phyloP scores from a whole-genome alignment of 2,888 invertebrate genomes.

The Amphimallon solstitiale region DNA sequence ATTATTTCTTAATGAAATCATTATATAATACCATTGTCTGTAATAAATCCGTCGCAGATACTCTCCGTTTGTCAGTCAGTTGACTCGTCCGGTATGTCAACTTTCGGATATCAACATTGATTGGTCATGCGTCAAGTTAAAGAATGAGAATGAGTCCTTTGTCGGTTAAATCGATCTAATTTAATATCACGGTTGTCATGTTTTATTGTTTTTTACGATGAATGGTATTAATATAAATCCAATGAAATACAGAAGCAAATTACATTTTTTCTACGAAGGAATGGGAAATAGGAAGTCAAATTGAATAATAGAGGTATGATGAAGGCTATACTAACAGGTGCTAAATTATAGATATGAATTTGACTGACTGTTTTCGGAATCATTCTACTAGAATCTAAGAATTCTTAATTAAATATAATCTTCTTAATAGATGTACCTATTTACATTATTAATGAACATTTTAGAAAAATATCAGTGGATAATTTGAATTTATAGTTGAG shows the following conservation, averaged over 20 bases:
- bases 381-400: too few relatives aligned
- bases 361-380: too few relatives aligned
- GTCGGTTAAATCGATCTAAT: slow-evolving; percentile 49
- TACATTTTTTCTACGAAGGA: background rate
- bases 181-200: slow-evolving; percentile 41
- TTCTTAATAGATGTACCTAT: too few relatives aligned
- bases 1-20: background rate
- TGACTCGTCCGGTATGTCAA: slow-evolving; percentile 42
- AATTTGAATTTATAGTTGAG: too few relatives aligned
- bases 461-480: too few relatives aligned
- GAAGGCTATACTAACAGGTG: background rate
- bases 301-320: background rate
- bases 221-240: too few relatives aligned
- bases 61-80: slow-evolving; percentile 16
- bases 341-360: too few relatives aligned
- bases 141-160: slow-evolving; percentile 46
- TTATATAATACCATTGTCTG: background rate
- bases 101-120: slow-evolving; percentile 45
- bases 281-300: background rate
- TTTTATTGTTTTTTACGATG: slow-evolving; percentile 1
- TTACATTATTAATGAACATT: too few relatives aligned
- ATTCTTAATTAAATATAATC: too few relatives aligned
- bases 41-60: slow-evolving; percentile 14
- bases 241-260: background rate
- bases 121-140: slow-evolving; percentile 50